Percentiles rank a stretch among this genome's conserved stretches.
These are phyloP conservation scores for Phylloscopus collybita DNA, from an alignment of 2,797 vertebrate species.

Conservation along the genomic window DNA sequence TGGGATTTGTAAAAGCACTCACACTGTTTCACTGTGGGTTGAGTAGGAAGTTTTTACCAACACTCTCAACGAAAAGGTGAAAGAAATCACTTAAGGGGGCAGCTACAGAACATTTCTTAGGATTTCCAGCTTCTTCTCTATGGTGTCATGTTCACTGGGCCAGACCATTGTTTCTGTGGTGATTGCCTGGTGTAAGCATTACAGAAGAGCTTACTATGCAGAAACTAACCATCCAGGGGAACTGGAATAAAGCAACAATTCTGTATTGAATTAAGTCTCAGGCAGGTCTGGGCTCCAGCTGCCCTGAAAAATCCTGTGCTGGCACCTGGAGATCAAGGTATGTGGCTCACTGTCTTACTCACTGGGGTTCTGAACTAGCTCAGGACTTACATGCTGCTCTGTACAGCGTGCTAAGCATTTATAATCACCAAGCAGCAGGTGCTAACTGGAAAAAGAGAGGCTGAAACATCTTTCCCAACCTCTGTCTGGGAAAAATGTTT, in stretches of 20 bases:
- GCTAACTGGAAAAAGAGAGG: not conserved
- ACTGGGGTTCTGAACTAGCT: not conserved
- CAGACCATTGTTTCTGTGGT: not conserved
- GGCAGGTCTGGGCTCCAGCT: not conserved
- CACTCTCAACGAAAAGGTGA: not conserved
- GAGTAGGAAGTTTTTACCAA: not conserved
- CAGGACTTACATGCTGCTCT: not conserved
- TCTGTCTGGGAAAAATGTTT: not conserved
- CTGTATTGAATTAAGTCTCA: not conserved
- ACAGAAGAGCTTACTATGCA: not conserved
- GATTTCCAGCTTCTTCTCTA: not conserved
- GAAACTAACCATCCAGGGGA: not conserved
- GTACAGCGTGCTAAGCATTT: not conserved
- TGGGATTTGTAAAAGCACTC: not conserved
- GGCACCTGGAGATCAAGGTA: not conserved
- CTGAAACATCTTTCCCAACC: not conserved
- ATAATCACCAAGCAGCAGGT: constrained; percentile 2
- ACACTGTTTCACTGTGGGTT: accelerated
- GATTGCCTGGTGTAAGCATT: not conserved
- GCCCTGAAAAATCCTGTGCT: not conserved
- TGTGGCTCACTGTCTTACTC: not conserved
- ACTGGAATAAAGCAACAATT: not conserved
- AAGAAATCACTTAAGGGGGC: not conserved
- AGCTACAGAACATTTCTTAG: not conserved
- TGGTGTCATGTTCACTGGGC: not conserved